Percentiles rank a stretch among this genome's conserved stretches.
These are phyloP conservation scores for Lepus europaeus DNA, from an alignment of 2,113 vertebrate species.

Conservation along the genomic window DNA sequence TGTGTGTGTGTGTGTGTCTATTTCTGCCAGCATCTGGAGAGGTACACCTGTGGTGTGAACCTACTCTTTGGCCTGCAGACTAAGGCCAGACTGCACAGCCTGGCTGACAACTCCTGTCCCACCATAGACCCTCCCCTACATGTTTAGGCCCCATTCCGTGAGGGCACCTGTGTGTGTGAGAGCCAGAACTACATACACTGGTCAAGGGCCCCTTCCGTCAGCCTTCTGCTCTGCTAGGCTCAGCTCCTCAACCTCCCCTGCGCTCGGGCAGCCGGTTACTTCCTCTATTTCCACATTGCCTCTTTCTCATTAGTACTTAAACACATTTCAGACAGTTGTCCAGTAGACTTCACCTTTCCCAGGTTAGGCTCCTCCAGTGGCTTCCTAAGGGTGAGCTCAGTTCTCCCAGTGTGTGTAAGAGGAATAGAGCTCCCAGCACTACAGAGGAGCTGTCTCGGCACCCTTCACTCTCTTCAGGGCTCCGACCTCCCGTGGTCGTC, in stretches of 20 bases:
- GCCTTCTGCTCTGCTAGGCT: not conserved
- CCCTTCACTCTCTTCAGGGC: not conserved
- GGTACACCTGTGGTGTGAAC: not conserved
- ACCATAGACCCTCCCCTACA: not conserved
- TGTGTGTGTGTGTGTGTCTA: no score
- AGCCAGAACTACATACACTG: not conserved
- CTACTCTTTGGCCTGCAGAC: not conserved
- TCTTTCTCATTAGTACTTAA: not conserved
- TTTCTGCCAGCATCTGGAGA: no score
- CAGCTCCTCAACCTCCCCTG: not conserved
- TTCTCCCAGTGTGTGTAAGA: not conserved
- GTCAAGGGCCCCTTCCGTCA: not conserved
- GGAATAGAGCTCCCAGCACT: not conserved
- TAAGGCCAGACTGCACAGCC: not conserved
- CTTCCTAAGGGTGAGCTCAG: slow-evolving; percentile 32
- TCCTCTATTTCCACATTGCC: not conserved
- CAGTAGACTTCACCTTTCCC: not conserved
- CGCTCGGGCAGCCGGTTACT: not conserved
- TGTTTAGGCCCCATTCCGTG: not conserved
- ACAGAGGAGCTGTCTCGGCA: not conserved
- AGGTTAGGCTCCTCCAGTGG: not conserved
- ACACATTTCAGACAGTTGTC: not conserved
- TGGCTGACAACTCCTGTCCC: not conserved
- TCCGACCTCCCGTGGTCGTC: not conserved
- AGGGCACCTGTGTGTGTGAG: not conserved